phyloP scores from a whole-genome alignment of 2,797 vertebrate genomes.

The Pygocentrus nattereri region DNA sequence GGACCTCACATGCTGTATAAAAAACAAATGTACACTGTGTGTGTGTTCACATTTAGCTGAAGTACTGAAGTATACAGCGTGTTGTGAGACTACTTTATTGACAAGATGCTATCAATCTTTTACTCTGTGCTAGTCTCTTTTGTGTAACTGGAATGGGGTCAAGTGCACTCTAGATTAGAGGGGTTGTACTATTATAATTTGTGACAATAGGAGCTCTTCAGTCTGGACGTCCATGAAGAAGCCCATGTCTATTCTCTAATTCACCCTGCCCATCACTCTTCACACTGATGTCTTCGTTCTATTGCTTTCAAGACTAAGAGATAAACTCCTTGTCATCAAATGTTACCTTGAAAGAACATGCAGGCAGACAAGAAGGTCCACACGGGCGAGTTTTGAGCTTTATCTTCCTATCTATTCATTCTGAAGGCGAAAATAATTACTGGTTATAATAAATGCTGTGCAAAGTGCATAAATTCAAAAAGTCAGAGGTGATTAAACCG shows the following conservation, averaged over 20 bases:
- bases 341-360: conserved; percentile 44
- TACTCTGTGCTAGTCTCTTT: neutral
- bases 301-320: neutral
- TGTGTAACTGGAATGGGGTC: conserved; percentile 26
- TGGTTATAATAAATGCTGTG: neutral
- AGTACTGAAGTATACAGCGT: neutral
- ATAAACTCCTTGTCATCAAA: conserved; percentile 45
- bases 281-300: conserved; percentile 24
- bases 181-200: conserved; percentile 19
- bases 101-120: neutral
- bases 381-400: neutral
- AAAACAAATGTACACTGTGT: neutral
- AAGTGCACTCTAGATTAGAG: conserved; percentile 25
- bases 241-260: conserved; percentile 16
- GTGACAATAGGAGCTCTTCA: neutral
- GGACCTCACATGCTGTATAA: no score
- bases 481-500: neutral
- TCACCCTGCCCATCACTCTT: conserved; percentile 22
- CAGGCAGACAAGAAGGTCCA: conserved; percentile 22
- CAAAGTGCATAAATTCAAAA: neutral
- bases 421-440: neutral
- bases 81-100: neutral
- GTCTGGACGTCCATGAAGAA: conserved; percentile 24
- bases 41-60: conserved; percentile 9
- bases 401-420: conserved; percentile 5